These are phyloP conservation scores for Ctenosaura bakeri DNA, from an alignment of 2,797 vertebrate species.

Conservation along the genomic window DNA sequence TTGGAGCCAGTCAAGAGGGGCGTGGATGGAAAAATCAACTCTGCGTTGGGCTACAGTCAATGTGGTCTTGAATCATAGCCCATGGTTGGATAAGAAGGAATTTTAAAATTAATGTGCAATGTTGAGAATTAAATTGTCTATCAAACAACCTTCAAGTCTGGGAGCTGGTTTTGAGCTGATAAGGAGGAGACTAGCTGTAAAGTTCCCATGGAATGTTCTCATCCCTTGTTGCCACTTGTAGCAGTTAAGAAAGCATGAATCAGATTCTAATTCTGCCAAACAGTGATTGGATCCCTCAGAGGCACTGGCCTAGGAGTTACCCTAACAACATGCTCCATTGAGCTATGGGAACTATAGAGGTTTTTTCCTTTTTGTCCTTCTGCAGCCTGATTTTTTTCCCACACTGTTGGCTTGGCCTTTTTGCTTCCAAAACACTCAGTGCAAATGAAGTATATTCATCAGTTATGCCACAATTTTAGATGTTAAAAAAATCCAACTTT, in stretches of 20 bases:
- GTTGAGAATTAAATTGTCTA: conserved; percentile 80
- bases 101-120: conserved; percentile 80
- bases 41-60: conserved; percentile 83
- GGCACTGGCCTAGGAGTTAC: conserved; percentile 86
- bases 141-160: conserved; percentile 77
- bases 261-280: conserved; percentile 93
- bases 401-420: conserved; percentile 63
- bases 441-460: conserved; percentile 43
- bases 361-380: conserved; percentile 72
- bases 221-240: conserved; percentile 90
- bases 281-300: conserved; percentile 90
- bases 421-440: conserved; percentile 57
- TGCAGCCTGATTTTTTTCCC: conserved; percentile 65
- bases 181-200: conserved; percentile 83
- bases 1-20: conserved; percentile 92
- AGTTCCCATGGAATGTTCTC: conserved; percentile 90
- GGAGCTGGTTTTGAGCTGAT: conserved; percentile 86
- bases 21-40: conserved; percentile 90
- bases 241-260: conserved; percentile 89
- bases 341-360: conserved; percentile 85
- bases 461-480: not conserved
- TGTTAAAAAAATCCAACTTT: not conserved
- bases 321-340: conserved; percentile 89
- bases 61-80: conserved; percentile 87
- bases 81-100: conserved; percentile 88